Percentiles rank a stretch among this genome's conserved stretches.
phyloP scores from a whole-genome alignment of 2,888 invertebrate species.

The Eupelmus urozonus region DNA sequence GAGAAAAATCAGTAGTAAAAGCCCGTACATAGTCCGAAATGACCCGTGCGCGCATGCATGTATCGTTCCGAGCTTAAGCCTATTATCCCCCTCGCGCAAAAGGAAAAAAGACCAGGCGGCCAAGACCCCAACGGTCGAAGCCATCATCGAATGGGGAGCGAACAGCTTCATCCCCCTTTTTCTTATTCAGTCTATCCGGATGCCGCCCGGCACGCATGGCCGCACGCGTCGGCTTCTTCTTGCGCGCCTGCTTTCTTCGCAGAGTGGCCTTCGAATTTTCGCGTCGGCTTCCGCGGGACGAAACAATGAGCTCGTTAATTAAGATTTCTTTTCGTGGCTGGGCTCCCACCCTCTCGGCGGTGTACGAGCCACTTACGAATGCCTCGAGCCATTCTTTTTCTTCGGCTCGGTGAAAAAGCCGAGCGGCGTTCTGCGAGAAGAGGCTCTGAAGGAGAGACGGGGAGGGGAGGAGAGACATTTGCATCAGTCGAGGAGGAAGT shows the following conservation, averaged over 20 bases:
- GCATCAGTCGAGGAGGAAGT: slow-evolving; percentile 39
- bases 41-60: slow-evolving; percentile 39
- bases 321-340: slow-evolving; percentile 84
- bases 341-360: slow-evolving; percentile 9
- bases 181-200: slow-evolving; percentile 25
- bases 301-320: slow-evolving; percentile 89
- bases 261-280: slow-evolving; percentile 1
- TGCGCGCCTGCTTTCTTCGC: not conserved
- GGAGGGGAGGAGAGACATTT: slow-evolving; percentile 40
- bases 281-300: slow-evolving; percentile 78
- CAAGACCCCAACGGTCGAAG: slow-evolving; percentile 1
- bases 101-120: slow-evolving; percentile 12
- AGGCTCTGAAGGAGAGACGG: not conserved
- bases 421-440: not conserved
- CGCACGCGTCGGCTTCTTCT: not conserved
- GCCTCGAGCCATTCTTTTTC: slow-evolving; percentile 59
- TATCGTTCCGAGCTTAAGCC: slow-evolving; percentile 32
- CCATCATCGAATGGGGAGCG: slow-evolving; percentile 20
- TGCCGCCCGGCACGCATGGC: slow-evolving; percentile 31
- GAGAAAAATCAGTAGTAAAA: slow-evolving; percentile 39
- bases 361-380: slow-evolving; percentile 54
- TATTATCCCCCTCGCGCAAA: slow-evolving; percentile 4
- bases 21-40: not conserved
- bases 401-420: slow-evolving; percentile 31
- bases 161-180: not conserved